Evolutionary conservation across 2,888 invertebrate species (phyloP), one percentile per base, ranked within the genome.

Genomic region (Xestia xanthographa): DNA sequence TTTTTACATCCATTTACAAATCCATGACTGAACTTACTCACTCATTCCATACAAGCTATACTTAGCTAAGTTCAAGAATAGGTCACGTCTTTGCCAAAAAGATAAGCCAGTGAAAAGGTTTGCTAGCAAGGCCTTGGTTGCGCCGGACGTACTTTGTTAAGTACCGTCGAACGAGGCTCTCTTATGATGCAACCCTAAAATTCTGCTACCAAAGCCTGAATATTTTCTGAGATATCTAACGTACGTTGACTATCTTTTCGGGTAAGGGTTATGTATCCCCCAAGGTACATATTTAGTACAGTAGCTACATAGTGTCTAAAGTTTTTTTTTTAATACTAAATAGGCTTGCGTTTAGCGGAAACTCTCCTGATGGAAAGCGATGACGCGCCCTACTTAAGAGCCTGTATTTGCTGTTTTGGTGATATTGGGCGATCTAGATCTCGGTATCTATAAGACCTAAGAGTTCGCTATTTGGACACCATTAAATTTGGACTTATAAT

Each of bases 61-160:
- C 12, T 1, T 11, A 60, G 0, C 20, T 12, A 38, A 14, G 62
- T 62, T n/a, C 56, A 45, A 41, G 45, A 77, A 67, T 41, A 48
- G 78, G 68, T 77, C 45, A 78, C 56, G 41, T 48, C 41, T 58
- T 78, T 69, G 78, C 78, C 41, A 58, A 76, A 68, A 68, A 41
- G 56, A 68, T 58, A 68, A 77, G 45, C 68, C 4, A 29, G 78
- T 68, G 38, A 78, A 78, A 68, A 68, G 11, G 68, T 68, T 67
- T n/a, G 45, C 29, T n/a, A 20, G 50, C 20, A 20, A 48, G n/a
- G 17, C 8, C 29, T 14, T 45, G 43, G 38, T 34, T 11, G n/a
- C 12, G 1, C 56, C 48, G 38, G 22, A 48, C 67, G 68, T 38
- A 26, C 12, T 43, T 29, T 41, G 29, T n/a, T 62, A 63, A 34